phyloP scores from a whole-genome alignment of 2,888 invertebrate genomes.

The Rambutsinella grinnellia region DNA sequence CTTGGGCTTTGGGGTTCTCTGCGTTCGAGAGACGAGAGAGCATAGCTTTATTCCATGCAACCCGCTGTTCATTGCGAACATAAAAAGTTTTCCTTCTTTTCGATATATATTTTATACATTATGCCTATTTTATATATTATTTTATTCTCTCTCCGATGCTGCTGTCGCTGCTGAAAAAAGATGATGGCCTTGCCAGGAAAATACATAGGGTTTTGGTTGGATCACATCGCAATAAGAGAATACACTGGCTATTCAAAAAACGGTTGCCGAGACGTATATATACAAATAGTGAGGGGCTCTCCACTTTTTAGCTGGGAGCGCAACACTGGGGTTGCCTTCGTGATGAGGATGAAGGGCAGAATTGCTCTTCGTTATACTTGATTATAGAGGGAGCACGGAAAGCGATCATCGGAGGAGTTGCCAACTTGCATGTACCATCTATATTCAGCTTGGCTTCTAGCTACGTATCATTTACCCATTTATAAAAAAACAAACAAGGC shows the following conservation, averaged over 20 bases:
- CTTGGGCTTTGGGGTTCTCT: too few relatives aligned
- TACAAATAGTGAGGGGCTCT: conserved; percentile 40
- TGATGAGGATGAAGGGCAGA: conserved; percentile 46
- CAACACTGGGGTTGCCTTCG: background rate
- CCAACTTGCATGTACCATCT: too few relatives aligned
- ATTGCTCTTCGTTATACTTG: too few relatives aligned
- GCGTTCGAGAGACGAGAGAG: too few relatives aligned
- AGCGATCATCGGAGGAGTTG: too few relatives aligned
- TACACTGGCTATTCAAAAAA: conserved; percentile 17
- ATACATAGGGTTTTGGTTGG: conserved; percentile 43
- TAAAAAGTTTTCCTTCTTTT: conserved; percentile 14
- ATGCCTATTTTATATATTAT: too few relatives aligned
- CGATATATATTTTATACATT: too few relatives aligned
- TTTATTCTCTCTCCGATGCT: too few relatives aligned
- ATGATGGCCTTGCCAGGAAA: conserved; percentile 58
- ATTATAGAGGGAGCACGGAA: too few relatives aligned
- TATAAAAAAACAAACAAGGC: too few relatives aligned
- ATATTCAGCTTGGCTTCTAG: too few relatives aligned
- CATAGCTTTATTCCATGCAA: conserved; percentile 47
- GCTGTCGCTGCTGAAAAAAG: conserved; percentile 42
- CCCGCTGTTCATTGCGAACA: conserved; percentile 46
- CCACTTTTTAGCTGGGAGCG: background rate
- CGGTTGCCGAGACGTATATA: background rate
- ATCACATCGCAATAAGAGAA: conserved; percentile 5
- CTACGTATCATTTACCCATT: too few relatives aligned